Conservation (phyloP, 2,797 vertebrate genomes). For the Propithecus perrieri region DNA sequence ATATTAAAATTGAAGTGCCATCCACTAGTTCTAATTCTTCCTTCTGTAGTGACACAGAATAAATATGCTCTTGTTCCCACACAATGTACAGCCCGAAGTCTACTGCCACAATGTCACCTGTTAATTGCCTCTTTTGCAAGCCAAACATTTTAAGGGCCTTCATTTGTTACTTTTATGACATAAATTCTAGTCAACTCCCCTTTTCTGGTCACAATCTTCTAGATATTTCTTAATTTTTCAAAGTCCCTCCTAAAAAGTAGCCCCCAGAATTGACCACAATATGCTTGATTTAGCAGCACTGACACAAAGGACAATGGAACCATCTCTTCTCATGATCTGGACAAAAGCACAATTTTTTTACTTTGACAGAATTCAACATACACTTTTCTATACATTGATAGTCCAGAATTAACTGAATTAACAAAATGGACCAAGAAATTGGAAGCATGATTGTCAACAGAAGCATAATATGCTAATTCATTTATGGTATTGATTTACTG, state of each 20-base stretch:
- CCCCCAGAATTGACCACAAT: neutral
- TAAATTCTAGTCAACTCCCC: neutral
- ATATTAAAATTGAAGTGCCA: neutral
- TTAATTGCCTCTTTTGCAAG: neutral
- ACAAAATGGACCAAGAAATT: slow-evolving; percentile 35
- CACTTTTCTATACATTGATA: neutral
- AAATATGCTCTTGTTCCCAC: neutral
- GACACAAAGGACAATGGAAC: neutral
- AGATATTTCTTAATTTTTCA: neutral
- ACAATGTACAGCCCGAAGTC: neutral
- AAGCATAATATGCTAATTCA: slow-evolving; percentile 34
- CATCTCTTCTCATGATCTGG: neutral
- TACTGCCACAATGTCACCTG: neutral
- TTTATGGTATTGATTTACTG: slow-evolving; percentile 28
- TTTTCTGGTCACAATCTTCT: neutral
- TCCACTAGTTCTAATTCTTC: neutral
- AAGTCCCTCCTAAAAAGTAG: neutral
- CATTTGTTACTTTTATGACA: neutral
- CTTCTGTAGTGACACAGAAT: neutral
- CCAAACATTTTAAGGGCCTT: neutral
- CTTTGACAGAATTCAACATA: slow-evolving; percentile 9
- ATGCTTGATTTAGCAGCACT: neutral
- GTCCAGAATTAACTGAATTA: slow-evolving; percentile 16
- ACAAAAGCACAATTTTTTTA: slow-evolving; percentile 22
- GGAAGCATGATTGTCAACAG: slow-evolving; percentile 29